Conservation (phyloP, 2,113 vertebrate genomes). For the Equus przewalskii region DNA sequence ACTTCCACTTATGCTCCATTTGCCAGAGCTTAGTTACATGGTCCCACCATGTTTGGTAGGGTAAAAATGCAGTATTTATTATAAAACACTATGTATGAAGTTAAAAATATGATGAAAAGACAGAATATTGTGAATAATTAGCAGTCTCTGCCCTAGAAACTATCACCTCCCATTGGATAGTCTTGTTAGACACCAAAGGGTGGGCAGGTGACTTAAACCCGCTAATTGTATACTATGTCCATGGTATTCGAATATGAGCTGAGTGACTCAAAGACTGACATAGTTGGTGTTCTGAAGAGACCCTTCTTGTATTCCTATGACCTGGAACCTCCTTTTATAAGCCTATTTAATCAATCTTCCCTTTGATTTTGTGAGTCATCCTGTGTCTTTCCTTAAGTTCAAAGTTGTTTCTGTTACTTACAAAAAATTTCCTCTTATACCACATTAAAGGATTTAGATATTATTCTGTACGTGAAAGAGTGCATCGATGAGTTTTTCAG, state of each 20-base stretch:
- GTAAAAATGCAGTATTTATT: not conserved
- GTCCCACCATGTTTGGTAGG: not conserved
- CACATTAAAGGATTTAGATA: not conserved
- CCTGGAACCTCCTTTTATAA: not conserved
- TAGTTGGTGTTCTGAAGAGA: not conserved
- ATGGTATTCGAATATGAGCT: not conserved
- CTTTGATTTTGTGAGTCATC: not conserved
- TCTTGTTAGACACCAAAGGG: not conserved
- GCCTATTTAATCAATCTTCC: not conserved
- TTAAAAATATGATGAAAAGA: not conserved
- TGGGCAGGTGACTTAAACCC: not conserved
- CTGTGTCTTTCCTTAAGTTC: not conserved
- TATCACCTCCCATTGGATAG: not conserved
- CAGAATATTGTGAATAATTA: not conserved
- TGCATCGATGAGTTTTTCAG: not conserved
- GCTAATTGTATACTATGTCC: not conserved
- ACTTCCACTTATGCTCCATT: not conserved
- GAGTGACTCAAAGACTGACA: not conserved
- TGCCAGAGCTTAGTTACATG: not conserved
- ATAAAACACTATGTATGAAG: not conserved
- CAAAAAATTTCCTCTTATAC: not conserved
- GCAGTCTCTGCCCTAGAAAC: not conserved
- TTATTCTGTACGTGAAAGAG: not conserved
- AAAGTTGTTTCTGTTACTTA: constrained; percentile 22
- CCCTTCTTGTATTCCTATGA: not conserved